These are phyloP conservation scores for Blastomussa wellsi DNA, from an alignment of 92 coral and sea anemone genomes.

Conservation along the genomic window DNA sequence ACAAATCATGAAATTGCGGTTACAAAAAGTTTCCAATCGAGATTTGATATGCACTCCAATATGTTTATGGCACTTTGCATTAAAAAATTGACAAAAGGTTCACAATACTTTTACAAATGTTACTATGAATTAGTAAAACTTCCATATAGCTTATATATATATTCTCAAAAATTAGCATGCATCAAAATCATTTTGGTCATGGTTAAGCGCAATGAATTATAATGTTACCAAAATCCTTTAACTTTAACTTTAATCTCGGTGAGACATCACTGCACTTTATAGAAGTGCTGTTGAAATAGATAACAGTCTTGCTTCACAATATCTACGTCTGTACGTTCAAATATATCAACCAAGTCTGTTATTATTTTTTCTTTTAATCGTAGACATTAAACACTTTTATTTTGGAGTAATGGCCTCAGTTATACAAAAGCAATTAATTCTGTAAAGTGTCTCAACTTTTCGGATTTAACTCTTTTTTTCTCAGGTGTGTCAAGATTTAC, in stretches of 20 bases:
- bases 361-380: neutral
- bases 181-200: neutral
- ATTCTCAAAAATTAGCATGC: neutral
- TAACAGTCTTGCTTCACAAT: neutral
- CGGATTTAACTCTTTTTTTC: neutral
- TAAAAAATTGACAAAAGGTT: neutral
- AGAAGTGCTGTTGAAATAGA: neutral
- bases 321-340: neutral
- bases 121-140: neutral
- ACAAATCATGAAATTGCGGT: constrained; percentile 18
- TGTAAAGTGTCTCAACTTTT: neutral
- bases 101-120: neutral
- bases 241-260: neutral
- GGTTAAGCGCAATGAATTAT: neutral
- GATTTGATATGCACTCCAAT: neutral
- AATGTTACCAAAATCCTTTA: too few relatives aligned
- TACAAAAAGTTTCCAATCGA: neutral
- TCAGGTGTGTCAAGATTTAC: neutral
- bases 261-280: neutral
- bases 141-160: neutral
- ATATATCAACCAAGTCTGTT: neutral
- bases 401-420: neutral
- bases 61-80: neutral
- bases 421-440: neutral
- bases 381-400: neutral